Evolutionary conservation across 2,888 invertebrate species (phyloP), one percentile per base, ranked within the genome.

Genomic region (Trisateles emortualis): DNA sequence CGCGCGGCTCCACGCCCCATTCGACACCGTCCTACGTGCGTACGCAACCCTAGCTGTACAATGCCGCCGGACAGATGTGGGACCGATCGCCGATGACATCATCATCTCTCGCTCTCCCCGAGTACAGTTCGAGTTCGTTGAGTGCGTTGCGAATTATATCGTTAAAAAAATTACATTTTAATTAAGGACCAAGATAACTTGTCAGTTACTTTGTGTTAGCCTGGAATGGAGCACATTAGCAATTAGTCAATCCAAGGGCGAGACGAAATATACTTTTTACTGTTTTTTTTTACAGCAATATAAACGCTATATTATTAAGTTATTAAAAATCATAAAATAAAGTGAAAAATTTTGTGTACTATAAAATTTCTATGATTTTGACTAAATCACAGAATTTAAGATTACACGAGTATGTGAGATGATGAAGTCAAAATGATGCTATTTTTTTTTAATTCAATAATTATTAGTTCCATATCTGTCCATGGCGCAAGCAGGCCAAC

Each of bases 21-120:
- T 91, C 92, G 82, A 87, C 90, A 81, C 90, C 91, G 84, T 91
- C 92, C 92, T 92, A 90, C 81, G 79, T 78, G 78, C 83, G 74
- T 24, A 58, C 70, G 82, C 84, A 86, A 81, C 86, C 87, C 88
- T 83, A 84, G 80, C 89, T 83, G 85, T 83, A 86, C 86, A 76
- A 79, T 75, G 78, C 70, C 72, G 70, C 63, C 74, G 64, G 74
- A 70, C 76, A 74, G 74, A 74, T 76, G 74, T 74, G 73, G 73
- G n/a, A 49, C 19, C 5, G 3, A 5, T 4, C 9, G 39, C 19
- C 3, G n/a, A 53, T 57, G 63, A 72, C 73, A 63, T 64, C 69
- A 69, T 55, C 50, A 43, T 49, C 50, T 43, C 50, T 10, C 11
- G 9, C 24, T 3, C 41, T n/a, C 11, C 1, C 24, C 13, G 30